Evolutionary conservation across 2,797 vertebrate genomes (phyloP), one percentile per base, ranked within the genome.

Genomic region (Ceryle rudis): DNA sequence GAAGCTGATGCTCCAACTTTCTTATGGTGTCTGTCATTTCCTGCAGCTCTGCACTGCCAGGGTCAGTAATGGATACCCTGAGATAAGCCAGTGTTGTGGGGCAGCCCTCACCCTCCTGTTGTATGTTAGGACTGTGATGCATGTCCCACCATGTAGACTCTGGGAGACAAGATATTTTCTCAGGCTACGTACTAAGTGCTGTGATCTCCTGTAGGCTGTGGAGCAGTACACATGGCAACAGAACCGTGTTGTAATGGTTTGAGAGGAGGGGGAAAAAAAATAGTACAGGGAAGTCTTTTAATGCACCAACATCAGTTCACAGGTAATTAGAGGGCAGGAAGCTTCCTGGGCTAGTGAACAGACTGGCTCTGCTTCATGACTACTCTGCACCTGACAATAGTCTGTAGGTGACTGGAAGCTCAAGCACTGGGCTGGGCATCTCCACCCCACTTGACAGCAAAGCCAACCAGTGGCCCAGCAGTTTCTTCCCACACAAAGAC

Each of bases 281-380:
- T 9, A 39, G 28, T 31, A 46, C 23, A 0, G 0, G 28, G n/a
- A 74, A 9, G 14, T 42, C 19, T 87, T 87, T 80, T 21, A 57
- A 69, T 57, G 18, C 28, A 57, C 6, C 7, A n/a, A 1, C 0
- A 0, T 73, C 28, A 71, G 2, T 35, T 87, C 29, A 21, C 2
- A 11, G 69, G 8, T 96, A 90, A 94, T 90, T 88, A 95, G 51
- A 93, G 61, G 51, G 61, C 52, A 70, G 46, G 42, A 91, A n/a
- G 19, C 17, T 66, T 73, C 47, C 71, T 0, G 0, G 33, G 29
- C 58, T n/a, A 5, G 15, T 81, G 79, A 78, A 41, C 17, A 2
- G 51, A 54, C 85, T 62, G 90, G 82, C 44, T 94, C 11, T 90
- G 55, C 75, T 80, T 77, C 51, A 23, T 52, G 71, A 51, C 25